Conservation (phyloP, 2,888 invertebrate species). For the Cryptocephalus moraei region DNA sequence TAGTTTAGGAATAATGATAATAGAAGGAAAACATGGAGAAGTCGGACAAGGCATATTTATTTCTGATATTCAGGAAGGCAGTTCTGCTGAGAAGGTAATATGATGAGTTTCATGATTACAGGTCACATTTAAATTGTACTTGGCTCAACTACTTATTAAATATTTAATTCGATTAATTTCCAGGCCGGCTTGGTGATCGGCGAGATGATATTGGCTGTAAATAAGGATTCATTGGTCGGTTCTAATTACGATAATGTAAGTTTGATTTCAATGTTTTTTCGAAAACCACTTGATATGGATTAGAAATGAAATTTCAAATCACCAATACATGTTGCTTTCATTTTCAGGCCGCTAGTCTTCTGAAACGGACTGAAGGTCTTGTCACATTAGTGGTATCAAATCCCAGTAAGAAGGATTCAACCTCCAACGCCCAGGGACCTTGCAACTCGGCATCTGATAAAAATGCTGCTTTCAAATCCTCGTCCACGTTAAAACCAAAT, state of each 20-base stretch:
- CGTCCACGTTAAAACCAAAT: slow-evolving; percentile 21
- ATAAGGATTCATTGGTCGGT: slow-evolving; percentile 81
- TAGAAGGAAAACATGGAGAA: slow-evolving; percentile 86
- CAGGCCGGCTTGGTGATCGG: slow-evolving; percentile 92
- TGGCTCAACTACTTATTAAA: slow-evolving; percentile 1
- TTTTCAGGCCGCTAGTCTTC: slow-evolving; percentile 65
- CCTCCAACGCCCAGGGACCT: slow-evolving; percentile 12
- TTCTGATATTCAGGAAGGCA: slow-evolving; percentile 84
- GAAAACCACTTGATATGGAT: too few relatives aligned
- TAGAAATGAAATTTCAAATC: too few relatives aligned
- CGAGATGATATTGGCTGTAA: slow-evolving; percentile 93
- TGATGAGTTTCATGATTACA: too few relatives aligned
- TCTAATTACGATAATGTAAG: slow-evolving; percentile 78
- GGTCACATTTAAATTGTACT: too few relatives aligned
- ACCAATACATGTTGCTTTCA: background rate
- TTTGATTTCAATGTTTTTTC: slow-evolving; percentile 8
- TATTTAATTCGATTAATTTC: slow-evolving; percentile 26
- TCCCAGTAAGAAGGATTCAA: slow-evolving; percentile 60
- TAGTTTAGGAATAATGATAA: slow-evolving; percentile 88
- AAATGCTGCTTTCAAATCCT: slow-evolving; percentile 14
- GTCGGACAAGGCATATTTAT: slow-evolving; percentile 89
- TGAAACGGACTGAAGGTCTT: slow-evolving; percentile 81
- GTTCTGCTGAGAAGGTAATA: slow-evolving; percentile 71
- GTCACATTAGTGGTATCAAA: slow-evolving; percentile 76
- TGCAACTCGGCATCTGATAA: slow-evolving; percentile 8